Evolutionary conservation across 1,140 invertebrate genomes (phyloP), one percentile per base, ranked within the genome.

Genomic region (Pseudomyrmex gracilis): DNA sequence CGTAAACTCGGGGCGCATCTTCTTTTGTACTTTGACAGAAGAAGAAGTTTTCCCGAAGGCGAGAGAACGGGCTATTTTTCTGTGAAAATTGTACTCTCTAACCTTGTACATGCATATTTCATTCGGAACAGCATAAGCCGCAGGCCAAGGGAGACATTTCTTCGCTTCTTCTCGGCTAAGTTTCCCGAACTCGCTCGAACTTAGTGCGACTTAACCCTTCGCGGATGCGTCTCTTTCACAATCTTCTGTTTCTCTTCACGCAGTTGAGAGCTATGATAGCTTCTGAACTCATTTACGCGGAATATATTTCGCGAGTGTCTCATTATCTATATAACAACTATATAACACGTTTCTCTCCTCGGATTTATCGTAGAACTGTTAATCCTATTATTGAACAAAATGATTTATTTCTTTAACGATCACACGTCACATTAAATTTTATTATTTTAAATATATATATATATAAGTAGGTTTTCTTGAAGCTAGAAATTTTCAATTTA

Each of bases 21-120:
- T 74, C 73, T 78, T 80, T 60, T 80, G 64, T 87, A 84, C 67
- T 83, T 68, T 60, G 66, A 34, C 61, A 22, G 47, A 43, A 51
- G 73, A 53, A 66, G 61, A 88, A 84, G 47, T 77, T 61, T 83
- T 83, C 53, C 24, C 53, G 47, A 73, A 68, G 34, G 20, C 43
- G 68, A 57, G 61, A 57, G 67, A 86, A 78, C 68, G 20, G 63
- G 85, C 86, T 86, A 90, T 90, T 92, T 34, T 92, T 90, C 88
- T 83, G 85, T 70, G 85, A 87, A 91, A 90, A 92, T 92, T 91
- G 84, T 86, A 87, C 87, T 85, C 80, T 80, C 85, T 90, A 91
- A 91, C 90, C 91, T 90, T 89, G 90, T 91, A 91, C 90, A 91
- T 90, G 87, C 90, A 92, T 92, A 91, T 91, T 92, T 92, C 90